Evolutionary conservation across 2,113 vertebrate species (phyloP).

Genomic region (Mormoops blainvillei): DNA sequence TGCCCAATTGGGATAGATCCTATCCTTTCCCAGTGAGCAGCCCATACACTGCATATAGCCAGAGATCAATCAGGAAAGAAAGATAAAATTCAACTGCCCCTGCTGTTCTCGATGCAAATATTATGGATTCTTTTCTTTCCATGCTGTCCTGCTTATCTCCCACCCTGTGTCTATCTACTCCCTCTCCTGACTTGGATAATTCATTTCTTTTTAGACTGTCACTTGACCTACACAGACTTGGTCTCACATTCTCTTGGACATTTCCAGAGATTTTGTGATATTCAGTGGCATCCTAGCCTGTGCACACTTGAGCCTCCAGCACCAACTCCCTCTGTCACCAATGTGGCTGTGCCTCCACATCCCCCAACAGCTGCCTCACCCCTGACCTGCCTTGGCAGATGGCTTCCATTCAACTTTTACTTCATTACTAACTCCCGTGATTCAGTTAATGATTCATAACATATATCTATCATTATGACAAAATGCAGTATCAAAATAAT

Average conservation of each 20-base stretch:
- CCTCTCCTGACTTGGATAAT: neutral
- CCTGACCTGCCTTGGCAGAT: neutral
- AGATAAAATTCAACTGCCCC: neutral
- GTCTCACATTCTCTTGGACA: neutral
- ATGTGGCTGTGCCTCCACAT: accelerated
- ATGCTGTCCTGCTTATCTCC: neutral
- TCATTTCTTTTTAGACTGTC: neutral
- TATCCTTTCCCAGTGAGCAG: neutral
- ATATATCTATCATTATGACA: neutral
- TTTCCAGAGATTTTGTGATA: neutral
- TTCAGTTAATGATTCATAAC: neutral
- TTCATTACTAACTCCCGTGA: neutral
- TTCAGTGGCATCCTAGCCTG: neutral
- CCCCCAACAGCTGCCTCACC: neutral
- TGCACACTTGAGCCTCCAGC: neutral
- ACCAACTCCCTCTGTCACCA: neutral
- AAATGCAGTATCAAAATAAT: neutral
- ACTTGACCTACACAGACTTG: neutral
- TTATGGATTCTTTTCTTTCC: neutral
- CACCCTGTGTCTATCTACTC: neutral
- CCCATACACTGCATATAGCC: neutral
- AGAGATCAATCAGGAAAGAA: neutral
- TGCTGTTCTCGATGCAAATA: neutral
- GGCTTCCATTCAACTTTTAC: neutral
- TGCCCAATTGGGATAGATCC: neutral